Percentiles rank a stretch among this genome's conserved stretches.
Conservation (phyloP, 2,888 invertebrate species). For the Gortyna flavago region DNA sequence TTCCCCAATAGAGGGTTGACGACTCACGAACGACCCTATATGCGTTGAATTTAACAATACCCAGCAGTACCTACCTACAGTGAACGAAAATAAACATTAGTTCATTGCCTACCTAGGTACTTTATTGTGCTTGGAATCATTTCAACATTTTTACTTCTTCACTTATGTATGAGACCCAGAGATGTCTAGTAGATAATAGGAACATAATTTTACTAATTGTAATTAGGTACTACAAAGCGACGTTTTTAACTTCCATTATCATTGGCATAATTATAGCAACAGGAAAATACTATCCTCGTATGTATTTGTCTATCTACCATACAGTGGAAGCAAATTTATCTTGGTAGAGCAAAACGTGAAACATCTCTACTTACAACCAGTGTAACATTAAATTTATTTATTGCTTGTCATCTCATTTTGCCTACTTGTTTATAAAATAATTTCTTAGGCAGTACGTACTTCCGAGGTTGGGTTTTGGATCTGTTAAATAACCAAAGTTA, state of each 20-base stretch:
- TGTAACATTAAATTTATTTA: background rate
- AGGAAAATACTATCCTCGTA: constrained; percentile 42
- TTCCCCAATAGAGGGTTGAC: constrained; percentile 72
- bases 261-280: constrained; percentile 25
- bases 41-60: constrained; percentile 24
- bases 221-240: background rate
- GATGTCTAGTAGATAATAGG: background rate
- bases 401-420: background rate
- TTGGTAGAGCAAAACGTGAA: constrained; percentile 13
- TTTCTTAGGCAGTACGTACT: background rate
- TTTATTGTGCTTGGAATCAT: background rate
- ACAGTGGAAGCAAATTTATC: constrained; percentile 43
- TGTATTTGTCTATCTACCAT: constrained; percentile 16
- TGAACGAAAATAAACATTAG: too few species aligned
- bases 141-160: constrained; percentile 2
- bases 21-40: constrained; percentile 53
- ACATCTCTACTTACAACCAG: background rate
- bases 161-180: background rate
- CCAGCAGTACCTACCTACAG: background rate
- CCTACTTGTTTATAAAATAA: background rate
- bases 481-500: background rate
- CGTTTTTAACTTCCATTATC: constrained; percentile 13
- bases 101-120: too few species aligned
- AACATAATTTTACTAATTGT: background rate
- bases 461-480: background rate